Evolutionary conservation across 2,797 vertebrate genomes (phyloP).

Genomic region (Hemitrygon akajei): DNA sequence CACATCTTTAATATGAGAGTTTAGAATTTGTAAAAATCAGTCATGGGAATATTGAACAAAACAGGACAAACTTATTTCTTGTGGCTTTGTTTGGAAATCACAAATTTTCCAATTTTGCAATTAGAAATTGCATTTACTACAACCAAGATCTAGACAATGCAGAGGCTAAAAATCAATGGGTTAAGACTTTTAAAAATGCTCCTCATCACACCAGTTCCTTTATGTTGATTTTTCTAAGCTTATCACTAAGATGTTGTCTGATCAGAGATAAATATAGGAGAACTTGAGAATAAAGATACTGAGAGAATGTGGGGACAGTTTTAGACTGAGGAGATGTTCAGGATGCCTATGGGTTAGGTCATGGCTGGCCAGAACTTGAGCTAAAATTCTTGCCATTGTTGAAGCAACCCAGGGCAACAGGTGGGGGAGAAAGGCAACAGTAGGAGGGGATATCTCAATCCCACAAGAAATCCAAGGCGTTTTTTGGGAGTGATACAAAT

Average conservation of each 20-base stretch:
- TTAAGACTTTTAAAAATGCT: background rate
- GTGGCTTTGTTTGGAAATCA: background rate
- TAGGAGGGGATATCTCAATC: background rate
- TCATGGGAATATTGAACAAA: background rate
- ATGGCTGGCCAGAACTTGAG: background rate
- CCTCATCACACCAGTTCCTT: background rate
- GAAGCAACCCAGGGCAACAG: background rate
- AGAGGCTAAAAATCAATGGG: background rate
- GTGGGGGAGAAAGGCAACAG: no score
- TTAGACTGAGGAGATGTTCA: background rate
- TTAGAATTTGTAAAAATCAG: background rate
- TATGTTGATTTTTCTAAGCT: background rate
- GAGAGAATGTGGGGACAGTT: background rate
- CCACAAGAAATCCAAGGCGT: background rate
- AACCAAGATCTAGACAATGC: background rate
- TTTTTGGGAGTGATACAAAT: background rate
- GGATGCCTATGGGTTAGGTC: background rate
- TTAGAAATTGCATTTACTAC: background rate
- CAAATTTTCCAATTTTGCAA: background rate
- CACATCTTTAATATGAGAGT: background rate
- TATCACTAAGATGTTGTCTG: background rate
- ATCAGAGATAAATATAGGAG: background rate
- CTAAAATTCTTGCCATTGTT: background rate
- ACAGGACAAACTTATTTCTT: background rate
- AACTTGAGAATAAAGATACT: no score